Conservation (phyloP, 2,113 vertebrate genomes). For the Polypterus senegalus region DNA sequence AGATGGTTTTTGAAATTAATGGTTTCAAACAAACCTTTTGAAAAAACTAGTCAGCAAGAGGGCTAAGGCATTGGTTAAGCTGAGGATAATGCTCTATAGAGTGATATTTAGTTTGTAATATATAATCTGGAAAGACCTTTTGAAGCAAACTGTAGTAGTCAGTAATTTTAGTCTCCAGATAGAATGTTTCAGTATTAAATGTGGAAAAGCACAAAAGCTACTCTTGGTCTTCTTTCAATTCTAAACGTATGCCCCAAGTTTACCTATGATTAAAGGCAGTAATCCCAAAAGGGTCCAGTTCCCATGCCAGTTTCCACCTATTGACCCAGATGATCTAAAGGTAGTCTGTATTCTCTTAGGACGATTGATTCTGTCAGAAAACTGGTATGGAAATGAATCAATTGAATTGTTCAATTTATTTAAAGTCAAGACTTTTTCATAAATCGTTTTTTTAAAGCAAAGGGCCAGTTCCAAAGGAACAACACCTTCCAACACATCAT, state of each 20-base stretch:
- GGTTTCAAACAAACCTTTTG: neutral
- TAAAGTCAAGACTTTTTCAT: slow-evolving; percentile 21
- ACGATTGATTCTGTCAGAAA: slow-evolving; percentile 15
- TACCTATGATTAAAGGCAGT: neutral
- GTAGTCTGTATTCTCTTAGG: neutral
- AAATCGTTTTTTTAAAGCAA: slow-evolving; percentile 11
- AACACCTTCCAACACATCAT: slow-evolving; percentile 19
- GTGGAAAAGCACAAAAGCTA: slow-evolving; percentile 8
- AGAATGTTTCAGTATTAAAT: slow-evolving; percentile 12
- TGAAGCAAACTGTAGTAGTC: slow-evolving; percentile 3
- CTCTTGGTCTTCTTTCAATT: slow-evolving; percentile 14
- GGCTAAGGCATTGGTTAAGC: slow-evolving; percentile 10
- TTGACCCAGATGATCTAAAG: too few relatives aligned
- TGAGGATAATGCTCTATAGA: slow-evolving; percentile 15
- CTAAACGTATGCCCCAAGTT: slow-evolving; percentile 17
- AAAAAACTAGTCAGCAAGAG: slow-evolving; percentile 17
- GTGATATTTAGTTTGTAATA: slow-evolving; percentile 8
- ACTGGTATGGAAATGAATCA: slow-evolving; percentile 13
- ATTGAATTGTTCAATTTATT: slow-evolving; percentile 11
- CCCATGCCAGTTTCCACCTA: neutral
- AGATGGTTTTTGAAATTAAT: slow-evolving; percentile 2
- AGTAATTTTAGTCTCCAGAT: slow-evolving; percentile 7
- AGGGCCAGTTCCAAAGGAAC: slow-evolving; percentile 12
- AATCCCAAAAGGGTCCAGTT: slow-evolving; percentile 2
- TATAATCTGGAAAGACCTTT: slow-evolving; percentile 7